A percentile compares a stretch with the other conserved stretches of the same genome.
phyloP scores from a whole-genome alignment of 2,113 vertebrate species.

The Tetraodon nigroviridis region DNA sequence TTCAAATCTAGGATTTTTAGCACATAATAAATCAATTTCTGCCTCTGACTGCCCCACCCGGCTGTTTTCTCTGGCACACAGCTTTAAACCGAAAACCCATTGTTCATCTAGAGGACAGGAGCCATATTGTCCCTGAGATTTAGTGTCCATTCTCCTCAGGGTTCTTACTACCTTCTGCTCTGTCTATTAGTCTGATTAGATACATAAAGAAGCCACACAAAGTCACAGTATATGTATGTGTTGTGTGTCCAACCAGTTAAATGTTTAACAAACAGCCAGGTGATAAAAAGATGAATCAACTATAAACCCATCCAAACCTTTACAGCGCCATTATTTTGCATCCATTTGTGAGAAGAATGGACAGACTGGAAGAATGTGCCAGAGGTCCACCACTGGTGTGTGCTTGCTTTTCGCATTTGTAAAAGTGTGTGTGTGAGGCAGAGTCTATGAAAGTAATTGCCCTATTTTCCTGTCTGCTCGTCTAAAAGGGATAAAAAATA shows the following conservation, averaged over 20 bases:
- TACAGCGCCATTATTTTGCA: constrained; percentile 40
- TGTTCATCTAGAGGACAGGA: constrained; percentile 64
- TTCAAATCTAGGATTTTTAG: constrained; percentile 1
- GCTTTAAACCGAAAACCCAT: constrained; percentile 54
- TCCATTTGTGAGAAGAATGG: constrained; percentile 17
- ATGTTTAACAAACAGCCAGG: constrained; percentile 48
- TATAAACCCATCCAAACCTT: constrained; percentile 51
- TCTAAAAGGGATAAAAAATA: constrained; percentile 71
- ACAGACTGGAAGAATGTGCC: constrained; percentile 30
- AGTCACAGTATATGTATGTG: constrained; percentile 17
- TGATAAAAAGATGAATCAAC: constrained; percentile 49
- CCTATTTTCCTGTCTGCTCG: constrained; percentile 61
- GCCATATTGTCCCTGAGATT: constrained; percentile 74
- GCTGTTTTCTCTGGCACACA: constrained; percentile 17
- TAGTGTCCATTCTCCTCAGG: constrained; percentile 61
- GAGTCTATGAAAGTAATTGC: constrained; percentile 53
- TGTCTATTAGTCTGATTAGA: constrained; percentile 75
- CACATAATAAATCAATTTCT: constrained; percentile 25
- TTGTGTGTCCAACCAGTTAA: constrained; percentile 32
- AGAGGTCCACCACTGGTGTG: constrained; percentile 12
- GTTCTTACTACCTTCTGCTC: constrained; percentile 58
- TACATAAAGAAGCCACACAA: constrained; percentile 51
- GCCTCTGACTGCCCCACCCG: constrained; percentile 18
- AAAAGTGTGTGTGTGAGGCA: constrained; percentile 12
- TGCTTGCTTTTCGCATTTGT: constrained; percentile 7